Conservation (phyloP, 2,888 invertebrate genomes). For the Terebella lapidaria region DNA sequence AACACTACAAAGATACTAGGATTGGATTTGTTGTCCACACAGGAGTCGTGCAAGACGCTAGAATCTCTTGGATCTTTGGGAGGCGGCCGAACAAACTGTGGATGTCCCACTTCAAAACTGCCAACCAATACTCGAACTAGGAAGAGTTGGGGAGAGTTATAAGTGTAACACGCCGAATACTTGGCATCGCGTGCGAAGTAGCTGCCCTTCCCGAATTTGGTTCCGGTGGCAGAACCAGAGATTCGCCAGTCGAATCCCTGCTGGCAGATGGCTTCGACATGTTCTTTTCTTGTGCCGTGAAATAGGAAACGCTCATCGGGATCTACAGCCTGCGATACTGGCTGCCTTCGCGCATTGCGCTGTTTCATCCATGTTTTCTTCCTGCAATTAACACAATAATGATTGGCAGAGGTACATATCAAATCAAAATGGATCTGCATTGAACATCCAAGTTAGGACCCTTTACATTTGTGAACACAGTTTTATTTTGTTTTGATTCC, state of each 20-base stretch:
- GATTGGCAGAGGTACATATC: too few relatives aligned
- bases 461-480: too few relatives aligned
- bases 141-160: background rate
- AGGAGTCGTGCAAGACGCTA: background rate
- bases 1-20: background rate
- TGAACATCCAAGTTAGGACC: too few relatives aligned
- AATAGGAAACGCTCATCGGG: background rate
- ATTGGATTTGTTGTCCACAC: background rate
- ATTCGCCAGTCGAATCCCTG: background rate
- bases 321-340: too few relatives aligned
- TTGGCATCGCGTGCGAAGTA: background rate
- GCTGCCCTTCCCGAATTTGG: background rate
- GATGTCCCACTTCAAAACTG: background rate
- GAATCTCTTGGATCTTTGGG: background rate
- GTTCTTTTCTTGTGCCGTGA: background rate
- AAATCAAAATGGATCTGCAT: too few relatives aligned
- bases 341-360: too few relatives aligned
- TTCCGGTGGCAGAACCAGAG: background rate
- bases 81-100: background rate
- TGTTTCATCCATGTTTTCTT: too few relatives aligned
- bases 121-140: background rate
- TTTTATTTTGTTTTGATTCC: too few relatives aligned
- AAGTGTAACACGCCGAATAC: background rate
- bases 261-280: background rate
- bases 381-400: too few relatives aligned